A percentile compares a stretch with the other conserved stretches of the same genome.
Conservation (phyloP, 2,113 vertebrate species). For the Rhea americana region DNA sequence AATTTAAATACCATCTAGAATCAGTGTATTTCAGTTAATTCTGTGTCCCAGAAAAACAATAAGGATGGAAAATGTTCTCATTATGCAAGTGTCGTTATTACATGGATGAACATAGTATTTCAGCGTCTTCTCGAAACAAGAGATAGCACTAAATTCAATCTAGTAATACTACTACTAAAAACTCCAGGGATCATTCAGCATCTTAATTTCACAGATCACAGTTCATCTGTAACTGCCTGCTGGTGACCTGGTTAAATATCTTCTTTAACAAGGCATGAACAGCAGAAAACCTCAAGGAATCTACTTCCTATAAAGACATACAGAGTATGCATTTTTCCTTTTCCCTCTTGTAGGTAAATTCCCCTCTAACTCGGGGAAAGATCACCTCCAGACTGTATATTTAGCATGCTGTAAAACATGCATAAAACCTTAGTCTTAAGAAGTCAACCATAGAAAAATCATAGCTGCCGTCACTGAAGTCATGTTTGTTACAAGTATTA, state of each 20-base stretch:
- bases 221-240: neutral
- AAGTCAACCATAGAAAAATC: neutral
- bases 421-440: neutral
- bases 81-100: neutral
- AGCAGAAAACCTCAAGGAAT: neutral
- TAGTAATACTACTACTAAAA: neutral
- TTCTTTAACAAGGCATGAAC: neutral
- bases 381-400: neutral
- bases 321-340: neutral
- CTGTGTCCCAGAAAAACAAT: neutral
- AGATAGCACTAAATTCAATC: neutral
- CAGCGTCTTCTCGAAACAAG: neutral
- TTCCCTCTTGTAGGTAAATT: neutral
- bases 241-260: neutral
- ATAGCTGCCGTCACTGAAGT: neutral
- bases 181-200: neutral
- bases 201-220: neutral
- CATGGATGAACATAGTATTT: neutral
- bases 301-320: neutral
- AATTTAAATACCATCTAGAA: neutral
- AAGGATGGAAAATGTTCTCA: neutral
- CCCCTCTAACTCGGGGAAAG: neutral
- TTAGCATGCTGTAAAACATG: neutral
- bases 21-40: too few species aligned
- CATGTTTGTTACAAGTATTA: neutral